phyloP scores from a whole-genome alignment of 2,113 vertebrate genomes.

The Hipposideros armiger region DNA sequence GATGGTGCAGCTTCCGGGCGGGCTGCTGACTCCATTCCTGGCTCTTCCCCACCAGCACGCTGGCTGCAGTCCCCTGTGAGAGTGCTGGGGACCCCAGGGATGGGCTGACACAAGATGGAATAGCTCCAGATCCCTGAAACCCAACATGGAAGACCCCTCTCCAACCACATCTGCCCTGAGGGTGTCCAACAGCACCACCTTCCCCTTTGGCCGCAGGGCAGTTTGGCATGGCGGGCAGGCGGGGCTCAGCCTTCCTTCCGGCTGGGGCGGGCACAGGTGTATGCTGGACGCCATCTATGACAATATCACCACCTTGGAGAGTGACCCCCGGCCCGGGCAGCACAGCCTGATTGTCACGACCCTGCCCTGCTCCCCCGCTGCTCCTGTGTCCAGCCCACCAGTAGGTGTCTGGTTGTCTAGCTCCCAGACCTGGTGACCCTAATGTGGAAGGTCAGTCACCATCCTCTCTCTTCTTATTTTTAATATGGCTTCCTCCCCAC shows the following conservation, averaged over 20 bases:
- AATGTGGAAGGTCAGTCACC: accelerated
- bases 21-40: not conserved
- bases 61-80: no score
- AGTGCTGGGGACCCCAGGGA: accelerated
- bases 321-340: accelerated
- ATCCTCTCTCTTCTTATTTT: accelerated
- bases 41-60: not conserved
- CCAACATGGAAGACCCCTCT: not conserved
- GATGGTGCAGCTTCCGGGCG: accelerated
- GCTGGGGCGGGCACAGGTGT: not conserved
- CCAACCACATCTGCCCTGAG: not conserved
- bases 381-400: no score
- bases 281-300: no score
- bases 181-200: not conserved
- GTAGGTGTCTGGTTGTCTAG: accelerated
- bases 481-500: accelerated
- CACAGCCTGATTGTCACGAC: accelerated
- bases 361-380: not conserved
- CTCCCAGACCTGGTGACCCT: no score
- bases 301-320: not conserved
- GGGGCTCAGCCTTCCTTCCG: no score
- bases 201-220: not conserved
- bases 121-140: not conserved
- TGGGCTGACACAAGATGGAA: not conserved
- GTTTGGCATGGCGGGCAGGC: no score